Evolutionary conservation across 1,140 invertebrate genomes (phyloP), one percentile per base, ranked within the genome.

Genomic region (Lithobius niger): DNA sequence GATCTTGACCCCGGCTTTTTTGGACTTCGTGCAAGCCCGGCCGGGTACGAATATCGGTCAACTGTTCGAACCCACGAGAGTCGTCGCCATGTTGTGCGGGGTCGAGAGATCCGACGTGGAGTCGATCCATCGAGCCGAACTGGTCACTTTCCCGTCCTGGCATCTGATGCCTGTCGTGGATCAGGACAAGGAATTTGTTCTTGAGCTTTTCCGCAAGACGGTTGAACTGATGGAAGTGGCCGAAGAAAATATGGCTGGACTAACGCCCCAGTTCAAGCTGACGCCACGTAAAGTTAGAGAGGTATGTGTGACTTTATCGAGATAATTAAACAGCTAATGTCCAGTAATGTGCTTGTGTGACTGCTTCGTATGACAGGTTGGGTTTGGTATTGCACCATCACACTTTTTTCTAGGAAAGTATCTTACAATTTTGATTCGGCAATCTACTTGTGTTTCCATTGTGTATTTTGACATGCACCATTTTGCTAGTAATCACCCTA

Each of bases 241-340:
- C 2, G 76, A 74, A 58, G 77, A 75, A 43, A 75, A 71, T 71
- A 80, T 73, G 68, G 77, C 60, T 13, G 61, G 63, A 74, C 72
- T 76, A 70, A 79, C 78, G 64, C 79, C 81, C 1, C 76, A 77
- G 43, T 87, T 86, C 64, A 85, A 83, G 0, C 76, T 87, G 18
- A 77, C 82, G 28, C 84, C 84, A 1, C 84, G 86, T 63, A 87
- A 87, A 74, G 81, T 86, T 6, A 82, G 84, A 74, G 76, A 83
- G 64, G 83, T 84, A 71, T 71, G 74, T 69, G 31, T n/a, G 49
- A 18, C 16, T 49, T 54, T 40, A 40, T n/a, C n/a, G n/a, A n/a
- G n/a, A n/a, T n/a, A n/a, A n/a, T n/a, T n/a, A n/a, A n/a, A n/a
- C n/a, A n/a, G n/a, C n/a, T n/a, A n/a, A n/a, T n/a, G n/a, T n/a